Base-by-base conservation (phyloP, 2,797 vertebrate species). In the Perodicticus potto region DNA sequence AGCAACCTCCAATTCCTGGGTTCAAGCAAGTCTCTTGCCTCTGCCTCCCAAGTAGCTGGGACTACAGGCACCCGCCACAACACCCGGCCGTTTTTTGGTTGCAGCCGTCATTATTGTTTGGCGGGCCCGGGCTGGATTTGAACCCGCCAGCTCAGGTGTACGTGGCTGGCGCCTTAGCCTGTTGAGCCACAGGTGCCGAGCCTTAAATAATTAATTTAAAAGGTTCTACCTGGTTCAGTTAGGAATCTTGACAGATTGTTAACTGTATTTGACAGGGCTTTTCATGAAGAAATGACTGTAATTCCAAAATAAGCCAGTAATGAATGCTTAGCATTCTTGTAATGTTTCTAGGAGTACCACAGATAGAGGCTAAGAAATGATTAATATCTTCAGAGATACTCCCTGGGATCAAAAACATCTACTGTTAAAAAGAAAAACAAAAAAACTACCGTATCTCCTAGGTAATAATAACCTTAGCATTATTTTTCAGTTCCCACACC, bases 221-320 rank as follows among this genome's bases (percentile, higher is more conserved):
- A 89, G 83, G 29, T 14, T 77, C 77, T 93, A 95, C 80, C 83
- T 23, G 55, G 80, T 87, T 96, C 72, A 93, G 81, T 94, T 93
- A 55, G 89, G 81, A 97, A 87, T 94, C 95, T 96, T 96, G 93
- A 94, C 88, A 96, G 91, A 73, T 96, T 91, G 84, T 96, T 96
- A 94, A 93, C 88, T 81, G 77, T 81, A 83, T 55, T 88, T 96
- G 94, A 95, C 91, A 90, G 86, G 32, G n/a, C 78, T 86, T 53
- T 72, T 95, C 86, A 63, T 84, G 86, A 91, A 85, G 61, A 96
- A 94, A 89, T 86, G 43, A 81, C 32, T 93, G 3, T 77, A 83
- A 96, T 95, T 95, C 93, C 69, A 87, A 84, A 96, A 70, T 94
- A 87, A 96, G 91, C 70, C 83, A 94, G 72, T 83, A 87, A 96